Evolutionary conservation across 2,797 vertebrate genomes (phyloP), one percentile per base, ranked within the genome.

Genomic region (Microctenopoma stevenorrisi): DNA sequence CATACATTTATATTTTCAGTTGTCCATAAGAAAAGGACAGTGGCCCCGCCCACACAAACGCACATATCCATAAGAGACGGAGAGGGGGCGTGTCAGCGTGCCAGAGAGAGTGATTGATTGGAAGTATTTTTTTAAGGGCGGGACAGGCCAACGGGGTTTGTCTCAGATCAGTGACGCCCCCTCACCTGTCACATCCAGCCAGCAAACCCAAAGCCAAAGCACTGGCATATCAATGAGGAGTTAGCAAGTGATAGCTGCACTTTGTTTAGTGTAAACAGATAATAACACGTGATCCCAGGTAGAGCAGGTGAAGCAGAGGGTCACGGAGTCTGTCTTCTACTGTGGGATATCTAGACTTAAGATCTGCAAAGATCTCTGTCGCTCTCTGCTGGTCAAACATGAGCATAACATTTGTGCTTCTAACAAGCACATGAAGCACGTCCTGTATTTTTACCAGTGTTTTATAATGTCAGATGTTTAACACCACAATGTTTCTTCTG

Each of bases 141-240:
- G 47, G 62, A 46, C 4, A 16, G 65, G 51, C 69, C 62, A 66
- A 68, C 52, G 33, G 72, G 56, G 71, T 55, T 3, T 18, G 83
- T 72, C 63, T 76, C 58, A 77, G 53, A 64, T 53, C 64, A 76
- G 79, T 43, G 57, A 90, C 90, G 78, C 93, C 92, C 88, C 83
- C 85, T 91, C 92, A 93, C 92, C 92, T 92, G 93, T 88, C 87
- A 90, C 72, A 58, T 16, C 22, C 43, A n/a, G 40, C 25, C 37
- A 71, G 64, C 74, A 76, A 66, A 86, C 74, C 49, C 56, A 60
- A 63, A 22, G 22, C 2, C 61, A 64, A 70, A 57, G 4, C 46
- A 37, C 43, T 14, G 22, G 55, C 48, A 72, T 53, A 68, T 50
- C 10, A 46, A 55, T 50, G 46, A 64, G 12, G 42, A 13, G 47